These are phyloP conservation scores for Sphaeramia orbicularis DNA, from an alignment of 2,797 vertebrate genomes.

Conservation along the genomic window DNA sequence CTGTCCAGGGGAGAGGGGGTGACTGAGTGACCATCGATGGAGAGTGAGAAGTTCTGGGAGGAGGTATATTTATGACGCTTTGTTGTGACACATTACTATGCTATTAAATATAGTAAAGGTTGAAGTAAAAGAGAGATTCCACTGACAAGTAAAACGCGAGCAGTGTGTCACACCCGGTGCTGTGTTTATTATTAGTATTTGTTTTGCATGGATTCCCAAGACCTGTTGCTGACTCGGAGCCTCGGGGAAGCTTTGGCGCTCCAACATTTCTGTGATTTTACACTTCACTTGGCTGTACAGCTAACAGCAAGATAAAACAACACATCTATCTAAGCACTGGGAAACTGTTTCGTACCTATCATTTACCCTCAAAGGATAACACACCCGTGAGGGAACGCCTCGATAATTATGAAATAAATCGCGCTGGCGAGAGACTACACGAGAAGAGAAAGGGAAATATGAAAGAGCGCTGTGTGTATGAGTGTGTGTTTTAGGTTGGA, in stretches of 20 bases:
- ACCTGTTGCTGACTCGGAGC: constrained; percentile 64
- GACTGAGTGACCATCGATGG: too few relatives aligned
- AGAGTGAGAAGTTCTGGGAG: too few relatives aligned
- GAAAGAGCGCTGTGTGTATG: constrained; percentile 39
- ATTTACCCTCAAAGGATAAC: constrained; percentile 59
- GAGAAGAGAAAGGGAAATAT: constrained; percentile 20
- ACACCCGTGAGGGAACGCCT: constrained; percentile 56
- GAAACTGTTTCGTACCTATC: constrained; percentile 59
- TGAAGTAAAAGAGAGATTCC: constrained; percentile 20
- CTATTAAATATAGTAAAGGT: constrained; percentile 44
- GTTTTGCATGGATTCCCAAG: constrained; percentile 59
- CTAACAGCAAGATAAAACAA: constrained; percentile 69
- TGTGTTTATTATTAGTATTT: constrained; percentile 66
- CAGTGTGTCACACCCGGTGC: constrained; percentile 18
- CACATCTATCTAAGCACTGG: constrained; percentile 56
- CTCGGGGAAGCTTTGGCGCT: constrained; percentile 30
- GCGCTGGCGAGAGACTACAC: constrained; percentile 23
- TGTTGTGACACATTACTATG: constrained; percentile 43
- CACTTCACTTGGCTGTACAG: constrained; percentile 65
- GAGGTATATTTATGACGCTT: constrained; percentile 44
- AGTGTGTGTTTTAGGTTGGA: constrained; percentile 47
- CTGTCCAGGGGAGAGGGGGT: too few relatives aligned
- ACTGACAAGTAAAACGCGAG: constrained; percentile 34
- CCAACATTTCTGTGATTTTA: constrained; percentile 64
- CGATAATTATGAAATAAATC: constrained; percentile 67